phyloP scores from a whole-genome alignment of 2,113 vertebrate species.

The Silurus glanis region DNA sequence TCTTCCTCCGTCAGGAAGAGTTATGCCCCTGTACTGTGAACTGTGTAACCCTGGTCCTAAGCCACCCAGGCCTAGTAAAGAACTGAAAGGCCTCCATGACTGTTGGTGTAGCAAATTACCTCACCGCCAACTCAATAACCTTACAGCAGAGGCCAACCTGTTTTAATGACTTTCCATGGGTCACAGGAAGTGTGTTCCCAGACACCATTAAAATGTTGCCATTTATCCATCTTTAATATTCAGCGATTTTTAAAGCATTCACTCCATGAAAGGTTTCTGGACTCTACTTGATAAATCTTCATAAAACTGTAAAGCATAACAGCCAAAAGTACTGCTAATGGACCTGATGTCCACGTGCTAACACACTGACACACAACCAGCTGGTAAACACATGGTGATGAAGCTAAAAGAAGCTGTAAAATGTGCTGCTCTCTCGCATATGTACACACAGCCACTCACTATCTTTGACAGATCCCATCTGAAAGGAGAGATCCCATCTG shows the following conservation, averaged over 20 bases:
- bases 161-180: constrained; percentile 48
- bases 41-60: constrained; percentile 61
- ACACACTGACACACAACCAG: constrained; percentile 57
- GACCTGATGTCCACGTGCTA: constrained; percentile 53
- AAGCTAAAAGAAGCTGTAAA: constrained; percentile 33
- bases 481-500: neutral
- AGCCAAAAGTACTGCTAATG: constrained; percentile 41
- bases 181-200: constrained; percentile 18
- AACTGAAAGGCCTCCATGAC: constrained; percentile 47
- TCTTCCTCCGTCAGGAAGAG: constrained; percentile 59
- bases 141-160: constrained; percentile 49
- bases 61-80: constrained; percentile 56
- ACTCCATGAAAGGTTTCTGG: neutral
- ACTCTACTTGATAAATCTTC: neutral
- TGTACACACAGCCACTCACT: neutral
- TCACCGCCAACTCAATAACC: constrained; percentile 51
- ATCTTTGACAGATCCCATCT: constrained; percentile 9
- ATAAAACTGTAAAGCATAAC: constrained; percentile 12
- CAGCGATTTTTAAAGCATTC: neutral
- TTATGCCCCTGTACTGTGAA: constrained; percentile 63
- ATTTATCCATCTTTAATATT: neutral
- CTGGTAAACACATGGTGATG: constrained; percentile 63
- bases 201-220: neutral
- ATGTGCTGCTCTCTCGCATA: constrained; percentile 22
- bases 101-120: constrained; percentile 59